Base-by-base conservation (phyloP, 1,140 invertebrate genomes). In the Lordiphosa collinella region DNA sequence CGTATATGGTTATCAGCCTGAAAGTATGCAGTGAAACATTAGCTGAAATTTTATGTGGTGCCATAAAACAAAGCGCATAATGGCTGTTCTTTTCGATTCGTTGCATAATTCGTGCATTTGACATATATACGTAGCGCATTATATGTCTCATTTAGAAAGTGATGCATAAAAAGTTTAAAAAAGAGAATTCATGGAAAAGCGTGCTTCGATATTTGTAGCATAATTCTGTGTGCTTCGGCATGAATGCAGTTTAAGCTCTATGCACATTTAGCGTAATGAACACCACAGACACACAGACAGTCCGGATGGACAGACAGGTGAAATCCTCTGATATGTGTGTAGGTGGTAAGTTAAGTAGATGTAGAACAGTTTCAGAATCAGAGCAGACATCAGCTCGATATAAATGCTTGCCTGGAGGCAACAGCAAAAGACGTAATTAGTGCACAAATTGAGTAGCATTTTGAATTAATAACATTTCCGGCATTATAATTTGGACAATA, bases 391-490 rank as follows among this genome's bases (percentile, higher is more conserved):
- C 3, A 53, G 25, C 25, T 34, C 14, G 41, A 63, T 55, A 54
- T 48, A 41, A 40, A 64, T 64, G 57, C 41, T 52, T 64, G 60
- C 60, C 16, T 62, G 40, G 14, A 34, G 41, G n/a, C 14, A 34
- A 13, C 10, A 40, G 29, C 4, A 44, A 40, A 35, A 57, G 22
- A 37, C 18, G 52, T 65, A 76, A 82, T 76, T 67, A 72, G 62
- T 49, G 51, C 48, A 44, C 36, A 56, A 82, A 82, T 82, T 68
- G 78, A 76, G 78, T 48, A 51, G 54, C 67, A 74, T 70, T 64
- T 54, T 67, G 78, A 66, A 82, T 76, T 82, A 84, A 82, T 82
- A 71, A 68, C 72, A 76, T 80, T 67, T 75, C 57, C 66, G 61
- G 66, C 48, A 71, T 61, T 58, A 58, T 65, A 70, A 80, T 80